Evolutionary conservation across 2,797 vertebrate genomes (phyloP).

Genomic region (Pangasius sanitwongsei): DNA sequence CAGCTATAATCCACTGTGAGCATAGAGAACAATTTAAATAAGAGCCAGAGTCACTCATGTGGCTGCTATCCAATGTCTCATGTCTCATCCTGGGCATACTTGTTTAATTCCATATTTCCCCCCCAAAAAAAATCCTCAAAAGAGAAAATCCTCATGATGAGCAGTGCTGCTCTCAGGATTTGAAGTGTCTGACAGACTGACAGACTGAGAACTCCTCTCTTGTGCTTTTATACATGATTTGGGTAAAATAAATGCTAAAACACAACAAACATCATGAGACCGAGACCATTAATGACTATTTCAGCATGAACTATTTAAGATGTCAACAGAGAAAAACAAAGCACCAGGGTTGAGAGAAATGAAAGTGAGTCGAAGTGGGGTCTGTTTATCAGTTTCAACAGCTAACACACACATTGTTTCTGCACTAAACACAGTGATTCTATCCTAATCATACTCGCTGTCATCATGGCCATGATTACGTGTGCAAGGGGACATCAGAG

Average conservation of each 20-base stretch:
- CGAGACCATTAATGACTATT: conserved; percentile 57
- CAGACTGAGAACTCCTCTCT: conserved; percentile 38
- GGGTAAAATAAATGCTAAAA: conserved; percentile 63
- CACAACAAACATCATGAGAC: conserved; percentile 64
- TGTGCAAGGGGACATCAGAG: not conserved
- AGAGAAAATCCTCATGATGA: not conserved
- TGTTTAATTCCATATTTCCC: not conserved
- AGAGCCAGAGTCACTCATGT: too few relatives aligned
- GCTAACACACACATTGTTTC: conserved; percentile 61
- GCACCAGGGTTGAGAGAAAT: conserved; percentile 31
- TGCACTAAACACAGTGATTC: conserved; percentile 59
- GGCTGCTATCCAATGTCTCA: not conserved
- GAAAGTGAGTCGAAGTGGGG: conserved; percentile 23
- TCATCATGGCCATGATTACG: not conserved
- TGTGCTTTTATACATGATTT: conserved; percentile 67
- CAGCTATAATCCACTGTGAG: not conserved
- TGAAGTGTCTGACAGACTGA: conserved; percentile 23
- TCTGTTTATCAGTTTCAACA: conserved; percentile 65
- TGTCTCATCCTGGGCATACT: not conserved
- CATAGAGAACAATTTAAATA: not conserved
- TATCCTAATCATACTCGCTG: not conserved
- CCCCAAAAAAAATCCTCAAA: not conserved
- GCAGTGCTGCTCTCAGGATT: conserved; percentile 11
- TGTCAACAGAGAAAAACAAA: conserved; percentile 66
- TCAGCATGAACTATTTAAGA: conserved; percentile 65